Percentiles rank a stretch among this genome's conserved stretches.
Evolutionary conservation across 2,113 vertebrate genomes (phyloP).

Genomic region (Hystrix cristata): DNA sequence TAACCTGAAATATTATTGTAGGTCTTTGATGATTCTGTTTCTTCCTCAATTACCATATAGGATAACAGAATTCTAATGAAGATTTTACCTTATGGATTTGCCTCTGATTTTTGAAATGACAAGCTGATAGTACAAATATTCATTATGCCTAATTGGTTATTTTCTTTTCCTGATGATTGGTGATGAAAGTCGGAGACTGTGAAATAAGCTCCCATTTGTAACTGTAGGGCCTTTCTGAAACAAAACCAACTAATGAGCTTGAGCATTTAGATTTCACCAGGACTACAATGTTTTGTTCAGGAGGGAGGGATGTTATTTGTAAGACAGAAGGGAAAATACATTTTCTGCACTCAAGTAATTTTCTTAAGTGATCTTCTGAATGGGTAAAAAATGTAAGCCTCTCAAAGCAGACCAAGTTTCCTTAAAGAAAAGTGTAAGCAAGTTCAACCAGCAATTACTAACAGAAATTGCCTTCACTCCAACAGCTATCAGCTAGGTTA

Average conservation of each 20-base stretch:
- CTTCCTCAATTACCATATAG: slow-evolving; percentile 5
- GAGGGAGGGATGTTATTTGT: slow-evolving; percentile 27
- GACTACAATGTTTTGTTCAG: slow-evolving; percentile 44
- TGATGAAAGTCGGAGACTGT: background rate
- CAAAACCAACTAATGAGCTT: background rate
- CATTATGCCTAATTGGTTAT: slow-evolving; percentile 11
- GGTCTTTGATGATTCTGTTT: slow-evolving; percentile 8
- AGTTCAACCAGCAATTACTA: slow-evolving; percentile 63
- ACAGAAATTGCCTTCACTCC: slow-evolving; percentile 40
- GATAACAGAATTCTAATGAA: background rate
- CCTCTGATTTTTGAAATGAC: slow-evolving; percentile 30
- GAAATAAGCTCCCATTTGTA: slow-evolving; percentile 1
- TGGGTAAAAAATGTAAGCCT: slow-evolving; percentile 51
- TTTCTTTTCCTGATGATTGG: background rate
- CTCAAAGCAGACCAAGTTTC: slow-evolving; percentile 73
- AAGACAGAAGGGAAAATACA: slow-evolving; percentile 55
- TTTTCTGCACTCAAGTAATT: slow-evolving; percentile 66
- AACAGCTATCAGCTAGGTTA: slow-evolving; percentile 32
- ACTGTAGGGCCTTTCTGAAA: background rate
- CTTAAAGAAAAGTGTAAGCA: slow-evolving; percentile 69
- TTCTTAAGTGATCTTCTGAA: slow-evolving; percentile 70
- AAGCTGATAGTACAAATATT: slow-evolving; percentile 11
- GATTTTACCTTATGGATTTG: slow-evolving; percentile 22
- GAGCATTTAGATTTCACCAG: background rate
- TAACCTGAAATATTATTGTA: slow-evolving; percentile 23